phyloP scores from a whole-genome alignment of 2,797 vertebrate species.

The Acanthopagrus latus region DNA sequence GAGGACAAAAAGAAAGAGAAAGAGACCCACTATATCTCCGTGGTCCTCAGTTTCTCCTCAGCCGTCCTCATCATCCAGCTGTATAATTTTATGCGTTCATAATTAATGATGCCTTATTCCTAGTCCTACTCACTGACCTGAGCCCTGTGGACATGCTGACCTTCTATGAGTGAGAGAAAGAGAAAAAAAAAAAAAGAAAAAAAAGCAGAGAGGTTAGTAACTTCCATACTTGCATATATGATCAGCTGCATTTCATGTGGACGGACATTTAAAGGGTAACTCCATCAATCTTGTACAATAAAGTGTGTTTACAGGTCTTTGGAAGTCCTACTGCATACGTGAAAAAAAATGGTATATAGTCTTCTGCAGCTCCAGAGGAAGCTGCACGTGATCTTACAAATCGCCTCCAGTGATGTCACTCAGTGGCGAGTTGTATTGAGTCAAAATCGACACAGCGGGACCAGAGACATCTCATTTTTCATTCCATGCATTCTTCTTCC shows the following conservation, averaged over 20 bases:
- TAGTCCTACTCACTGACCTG: constrained; percentile 26
- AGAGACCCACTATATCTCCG: constrained; percentile 1
- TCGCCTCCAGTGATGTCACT: no score
- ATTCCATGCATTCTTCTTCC: no score
- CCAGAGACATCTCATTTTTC: no score
- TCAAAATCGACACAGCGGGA: no score
- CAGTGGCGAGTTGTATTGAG: no score
- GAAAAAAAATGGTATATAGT: no score
- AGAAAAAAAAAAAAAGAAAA: constrained; percentile 17
- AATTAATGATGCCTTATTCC: constrained; percentile 49
- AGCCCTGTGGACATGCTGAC: constrained; percentile 42
- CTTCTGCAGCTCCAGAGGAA: no score
- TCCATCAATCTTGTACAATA: no score
- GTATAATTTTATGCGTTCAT: constrained; percentile 37
- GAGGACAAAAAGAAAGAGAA: constrained; percentile 16
- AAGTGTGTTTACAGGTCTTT: no score
- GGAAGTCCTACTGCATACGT: no score
- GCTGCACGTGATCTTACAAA: no score
- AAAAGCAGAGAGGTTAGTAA: constrained; percentile 9
- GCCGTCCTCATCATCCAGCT: constrained; percentile 13
- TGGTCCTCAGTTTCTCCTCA: constrained; percentile 5
- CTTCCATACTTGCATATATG: background rate
- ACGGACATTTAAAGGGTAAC: background rate
- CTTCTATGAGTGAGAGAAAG: constrained; percentile 38
- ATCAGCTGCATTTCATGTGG: constrained; percentile 8